Evolutionary conservation across 2,888 invertebrate species (phyloP).

Genomic region (Dendrolimus pini): DNA sequence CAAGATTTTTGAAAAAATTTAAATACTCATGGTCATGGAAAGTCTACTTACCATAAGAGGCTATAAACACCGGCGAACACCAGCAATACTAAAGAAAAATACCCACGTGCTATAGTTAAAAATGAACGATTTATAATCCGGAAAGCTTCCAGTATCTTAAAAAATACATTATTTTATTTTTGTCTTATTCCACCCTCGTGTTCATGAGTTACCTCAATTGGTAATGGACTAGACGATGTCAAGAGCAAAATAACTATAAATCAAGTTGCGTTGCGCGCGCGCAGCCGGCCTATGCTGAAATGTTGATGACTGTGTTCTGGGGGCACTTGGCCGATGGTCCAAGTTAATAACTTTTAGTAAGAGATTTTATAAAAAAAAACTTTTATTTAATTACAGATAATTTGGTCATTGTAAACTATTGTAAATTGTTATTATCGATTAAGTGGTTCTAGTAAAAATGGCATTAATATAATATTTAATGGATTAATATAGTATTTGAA

Average conservation of each 20-base stretch:
- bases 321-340: slow-evolving; percentile 19
- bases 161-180: neutral
- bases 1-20: too few species aligned
- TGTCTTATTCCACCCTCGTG: slow-evolving; percentile 4
- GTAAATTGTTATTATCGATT: too few species aligned
- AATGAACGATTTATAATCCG: neutral
- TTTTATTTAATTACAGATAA: too few species aligned
- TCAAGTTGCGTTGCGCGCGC: slow-evolving; percentile 39
- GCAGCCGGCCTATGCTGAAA: slow-evolving; percentile 60
- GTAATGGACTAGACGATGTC: slow-evolving; percentile 42
- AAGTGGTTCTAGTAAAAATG: too few species aligned
- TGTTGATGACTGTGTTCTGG: slow-evolving; percentile 51
- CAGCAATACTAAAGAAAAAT: too few species aligned
- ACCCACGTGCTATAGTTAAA: too few species aligned
- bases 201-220: neutral
- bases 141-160: neutral
- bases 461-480: too few species aligned
- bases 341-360: slow-evolving; percentile 11
- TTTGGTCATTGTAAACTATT: too few species aligned
- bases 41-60: too few species aligned
- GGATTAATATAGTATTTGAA: too few species aligned
- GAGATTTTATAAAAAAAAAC: neutral
- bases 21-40: too few species aligned
- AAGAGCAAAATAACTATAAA: slow-evolving; percentile 62
- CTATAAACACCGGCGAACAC: too few species aligned